Percentiles rank a stretch among this genome's conserved stretches.
Evolutionary conservation across 2,113 vertebrate genomes (phyloP).

Genomic region (Romanogobio albipinnatus): DNA sequence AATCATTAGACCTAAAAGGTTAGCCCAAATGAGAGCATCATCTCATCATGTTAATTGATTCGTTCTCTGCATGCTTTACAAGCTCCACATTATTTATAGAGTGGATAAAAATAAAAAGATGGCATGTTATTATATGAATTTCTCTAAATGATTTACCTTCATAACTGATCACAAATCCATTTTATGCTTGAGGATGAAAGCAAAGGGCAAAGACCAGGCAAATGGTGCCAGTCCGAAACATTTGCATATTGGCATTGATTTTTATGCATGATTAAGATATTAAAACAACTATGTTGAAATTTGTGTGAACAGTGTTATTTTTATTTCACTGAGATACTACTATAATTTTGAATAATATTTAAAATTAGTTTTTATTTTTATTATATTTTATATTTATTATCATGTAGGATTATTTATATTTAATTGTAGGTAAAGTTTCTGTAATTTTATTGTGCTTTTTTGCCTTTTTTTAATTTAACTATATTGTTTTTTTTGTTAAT

Average conservation of each 20-base stretch:
- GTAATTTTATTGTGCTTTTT: too few relatives aligned
- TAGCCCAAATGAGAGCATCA: not conserved
- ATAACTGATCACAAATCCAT: not conserved
- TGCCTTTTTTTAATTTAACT: too few relatives aligned
- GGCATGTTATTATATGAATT: not conserved
- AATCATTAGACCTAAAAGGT: not conserved
- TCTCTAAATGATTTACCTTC: not conserved
- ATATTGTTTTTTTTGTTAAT: too few relatives aligned
- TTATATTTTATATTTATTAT: too few relatives aligned
- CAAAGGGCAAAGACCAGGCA: not conserved
- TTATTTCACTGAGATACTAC: too few relatives aligned
- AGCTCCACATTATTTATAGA: not conserved
- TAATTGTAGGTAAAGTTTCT: too few relatives aligned
- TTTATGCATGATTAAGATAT: not conserved
- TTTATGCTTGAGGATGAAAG: not conserved
- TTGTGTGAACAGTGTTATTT: too few relatives aligned
- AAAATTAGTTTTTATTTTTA: too few relatives aligned
- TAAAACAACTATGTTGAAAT: not conserved
- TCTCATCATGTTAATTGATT: not conserved
- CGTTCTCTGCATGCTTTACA: not conserved
- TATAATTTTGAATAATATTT: too few relatives aligned
- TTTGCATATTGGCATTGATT: not conserved
- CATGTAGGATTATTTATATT: too few relatives aligned
- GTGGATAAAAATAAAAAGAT: not conserved
- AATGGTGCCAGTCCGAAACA: not conserved